Percentiles rank a stretch among this genome's conserved stretches.
phyloP scores from a whole-genome alignment of 1,140 invertebrate genomes.

The Aethina tumida region DNA sequence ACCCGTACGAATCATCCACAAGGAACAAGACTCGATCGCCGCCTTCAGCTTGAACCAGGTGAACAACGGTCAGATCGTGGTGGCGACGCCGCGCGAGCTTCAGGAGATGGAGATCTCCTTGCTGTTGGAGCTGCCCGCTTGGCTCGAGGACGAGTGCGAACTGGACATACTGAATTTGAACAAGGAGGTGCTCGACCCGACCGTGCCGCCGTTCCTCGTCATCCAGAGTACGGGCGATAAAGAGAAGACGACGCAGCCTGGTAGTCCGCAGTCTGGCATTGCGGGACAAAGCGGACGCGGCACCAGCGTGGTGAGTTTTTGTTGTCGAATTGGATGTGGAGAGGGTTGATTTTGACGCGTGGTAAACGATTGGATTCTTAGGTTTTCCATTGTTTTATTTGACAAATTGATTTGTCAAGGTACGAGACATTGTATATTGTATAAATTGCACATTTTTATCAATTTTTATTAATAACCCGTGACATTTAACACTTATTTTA shows the following conservation, averaged over 20 bases:
- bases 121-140: slow-evolving; percentile 77
- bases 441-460: too few relatives aligned
- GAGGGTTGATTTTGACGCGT: too few relatives aligned
- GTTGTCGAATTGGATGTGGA: too few relatives aligned
- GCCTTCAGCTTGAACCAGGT: slow-evolving; percentile 94
- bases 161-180: slow-evolving; percentile 76
- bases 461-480: too few relatives aligned
- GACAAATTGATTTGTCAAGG: too few relatives aligned
- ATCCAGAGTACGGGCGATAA: slow-evolving; percentile 79
- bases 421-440: too few relatives aligned
- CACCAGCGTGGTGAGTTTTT: slow-evolving; percentile 70
- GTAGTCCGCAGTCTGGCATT: slow-evolving; percentile 53
- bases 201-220: slow-evolving; percentile 77
- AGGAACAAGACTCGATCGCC: slow-evolving; percentile 96
- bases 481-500: too few relatives aligned
- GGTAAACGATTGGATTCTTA: too few relatives aligned
- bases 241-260: slow-evolving; percentile 38
- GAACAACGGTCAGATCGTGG: slow-evolving; percentile 70
- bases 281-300: slow-evolving; percentile 79
- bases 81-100: slow-evolving; percentile 92
- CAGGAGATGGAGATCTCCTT: slow-evolving; percentile 95
- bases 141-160: slow-evolving; percentile 93
- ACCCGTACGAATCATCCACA: slow-evolving; percentile 93
- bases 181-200: slow-evolving; percentile 55
- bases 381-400: too few relatives aligned